Percentiles rank a stretch among this genome's conserved stretches.
Evolutionary conservation across 2,113 vertebrate species (phyloP).

Genomic region (pig (Sus scrofa)): T2T-Sscrofa CM000813.6:158667501-158668000

Average conservation of each 20-base stretch:
- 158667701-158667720: not conserved
- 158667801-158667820: not conserved
- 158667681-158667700: not conserved
- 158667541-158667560: not conserved
- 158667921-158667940: not conserved
- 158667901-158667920: not conserved
- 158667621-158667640: not conserved
- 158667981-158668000: not conserved
- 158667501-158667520: not conserved
- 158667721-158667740: not conserved
- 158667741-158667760: not conserved
- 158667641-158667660: not conserved
- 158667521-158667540: not conserved
- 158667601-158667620: not conserved
- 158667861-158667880: not conserved
- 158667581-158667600: not conserved
- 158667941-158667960: not conserved
- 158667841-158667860: not conserved
- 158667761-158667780: not conserved
- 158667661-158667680: too few relatives aligned
- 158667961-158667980: not conserved
- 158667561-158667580: not conserved
- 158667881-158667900: not conserved
- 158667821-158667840: not conserved
- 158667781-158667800: not conserved